Percentiles rank a stretch among this genome's conserved stretches.
These are phyloP conservation scores for Cynodonichthys magdalenae DNA, from an alignment of 2,797 vertebrate genomes.

Conservation along the genomic window DNA sequence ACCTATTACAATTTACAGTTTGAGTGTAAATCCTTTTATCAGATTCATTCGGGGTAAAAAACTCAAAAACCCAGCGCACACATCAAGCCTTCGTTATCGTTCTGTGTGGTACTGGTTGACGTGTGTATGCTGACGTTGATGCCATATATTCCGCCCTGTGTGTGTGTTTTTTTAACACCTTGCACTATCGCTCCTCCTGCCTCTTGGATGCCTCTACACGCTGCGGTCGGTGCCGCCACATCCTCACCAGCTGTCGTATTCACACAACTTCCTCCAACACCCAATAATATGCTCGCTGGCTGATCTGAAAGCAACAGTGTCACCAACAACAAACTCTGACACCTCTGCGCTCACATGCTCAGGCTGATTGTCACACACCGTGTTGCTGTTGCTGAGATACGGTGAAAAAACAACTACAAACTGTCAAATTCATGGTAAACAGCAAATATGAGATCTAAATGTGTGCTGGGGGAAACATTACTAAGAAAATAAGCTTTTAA, in stretches of 20 bases:
- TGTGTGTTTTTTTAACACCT: constrained; percentile 25
- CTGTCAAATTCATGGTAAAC: neutral
- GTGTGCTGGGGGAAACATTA: neutral
- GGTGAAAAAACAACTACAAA: constrained; percentile 25
- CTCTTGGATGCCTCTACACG: constrained; percentile 37
- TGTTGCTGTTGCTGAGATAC: neutral
- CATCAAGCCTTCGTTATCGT: neutral
- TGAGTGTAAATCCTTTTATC: constrained; percentile 2
- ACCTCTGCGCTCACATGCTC: neutral
- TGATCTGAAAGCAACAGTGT: constrained; percentile 29
- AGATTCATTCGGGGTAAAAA: neutral
- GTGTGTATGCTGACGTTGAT: neutral
- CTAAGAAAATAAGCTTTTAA: constrained; percentile 20
- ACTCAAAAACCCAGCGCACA: neutral
- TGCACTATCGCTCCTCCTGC: constrained; percentile 22
- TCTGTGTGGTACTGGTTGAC: neutral
- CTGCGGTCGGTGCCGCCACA: constrained; percentile 58
- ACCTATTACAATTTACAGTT: neutral
- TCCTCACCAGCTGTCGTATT: constrained; percentile 71
- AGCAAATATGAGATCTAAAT: neutral
- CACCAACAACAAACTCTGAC: constrained; percentile 44
- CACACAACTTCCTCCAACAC: constrained; percentile 64
- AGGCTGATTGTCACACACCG: neutral
- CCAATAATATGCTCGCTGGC: constrained; percentile 39
- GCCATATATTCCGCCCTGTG: constrained; percentile 10